Evolutionary conservation across 2,888 invertebrate species (phyloP).

Genomic region (Itoplectis maculator): DNA sequence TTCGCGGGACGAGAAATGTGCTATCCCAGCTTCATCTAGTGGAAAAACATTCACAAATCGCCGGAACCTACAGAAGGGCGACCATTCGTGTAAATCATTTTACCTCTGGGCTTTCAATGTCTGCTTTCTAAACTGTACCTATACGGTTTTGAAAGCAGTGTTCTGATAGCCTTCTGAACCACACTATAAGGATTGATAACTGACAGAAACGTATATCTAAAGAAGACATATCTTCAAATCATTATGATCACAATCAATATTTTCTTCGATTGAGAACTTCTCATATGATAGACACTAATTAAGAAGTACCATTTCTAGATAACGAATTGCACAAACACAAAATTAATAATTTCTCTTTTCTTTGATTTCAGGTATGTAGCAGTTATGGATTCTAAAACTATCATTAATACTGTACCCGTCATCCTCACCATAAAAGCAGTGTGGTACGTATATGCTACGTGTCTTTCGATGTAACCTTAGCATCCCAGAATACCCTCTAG

Average conservation of each 20-base stretch:
- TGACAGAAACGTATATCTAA: too few relatives aligned
- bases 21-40: conserved; percentile 16
- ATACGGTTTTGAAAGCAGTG: conserved; percentile 77
- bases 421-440: too few relatives aligned
- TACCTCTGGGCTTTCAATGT: conserved; percentile 43
- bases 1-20: conserved; percentile 32
- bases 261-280: too few relatives aligned
- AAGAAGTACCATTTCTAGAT: background rate
- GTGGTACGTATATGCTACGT: conserved; percentile 16
- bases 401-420: background rate
- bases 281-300: background rate
- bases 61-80: background rate
- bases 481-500: background rate
- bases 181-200: conserved; percentile 22
- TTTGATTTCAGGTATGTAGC: conserved; percentile 29
- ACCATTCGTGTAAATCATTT: conserved; percentile 55
- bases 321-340: background rate
- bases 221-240: background rate
- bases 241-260: background rate
- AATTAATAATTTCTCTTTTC: background rate
- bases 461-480: background rate
- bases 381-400: background rate
- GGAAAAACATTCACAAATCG: conserved; percentile 31
- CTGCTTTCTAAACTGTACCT: background rate
- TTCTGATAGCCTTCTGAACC: conserved; percentile 64